Percentiles rank a stretch among this genome's conserved stretches.
Evolutionary conservation across 2,113 vertebrate species (phyloP).

Genomic region (Formicarius rufipectus): DNA sequence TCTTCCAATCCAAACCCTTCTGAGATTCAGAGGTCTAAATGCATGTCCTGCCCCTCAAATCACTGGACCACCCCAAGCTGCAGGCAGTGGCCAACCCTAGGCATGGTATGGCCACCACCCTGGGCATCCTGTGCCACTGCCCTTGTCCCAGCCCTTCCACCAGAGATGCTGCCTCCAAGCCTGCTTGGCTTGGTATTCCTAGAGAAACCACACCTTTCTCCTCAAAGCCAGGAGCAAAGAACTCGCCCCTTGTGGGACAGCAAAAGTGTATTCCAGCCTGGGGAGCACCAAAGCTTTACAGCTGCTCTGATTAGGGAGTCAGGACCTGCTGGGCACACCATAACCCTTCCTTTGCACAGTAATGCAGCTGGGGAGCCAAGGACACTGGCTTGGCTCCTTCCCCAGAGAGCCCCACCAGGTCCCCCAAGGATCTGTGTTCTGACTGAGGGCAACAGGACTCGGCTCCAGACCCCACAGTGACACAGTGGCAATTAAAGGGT

Average conservation of each 20-base stretch:
- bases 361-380: accelerated
- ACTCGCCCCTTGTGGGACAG: accelerated
- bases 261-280: neutral
- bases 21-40: neutral
- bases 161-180: neutral
- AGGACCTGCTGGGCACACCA: neutral
- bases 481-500: neutral
- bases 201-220: accelerated
- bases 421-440: accelerated
- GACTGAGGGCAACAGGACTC: neutral
- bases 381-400: neutral
- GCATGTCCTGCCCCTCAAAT: neutral
- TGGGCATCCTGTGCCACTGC: neutral
- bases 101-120: neutral
- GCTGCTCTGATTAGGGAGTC: accelerated
- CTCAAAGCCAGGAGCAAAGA: neutral
- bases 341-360: accelerated
- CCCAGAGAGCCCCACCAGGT: neutral
- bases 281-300: accelerated
- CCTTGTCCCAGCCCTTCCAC: neutral
- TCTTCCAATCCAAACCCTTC: neutral
- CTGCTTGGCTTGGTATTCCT: neutral
- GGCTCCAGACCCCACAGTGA: neutral
- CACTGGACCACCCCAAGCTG: accelerated
- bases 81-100: neutral